These are phyloP conservation scores for Hirtodrosophila confusa DNA, from an alignment of 2,888 invertebrate genomes.

Conservation along the genomic window DNA sequence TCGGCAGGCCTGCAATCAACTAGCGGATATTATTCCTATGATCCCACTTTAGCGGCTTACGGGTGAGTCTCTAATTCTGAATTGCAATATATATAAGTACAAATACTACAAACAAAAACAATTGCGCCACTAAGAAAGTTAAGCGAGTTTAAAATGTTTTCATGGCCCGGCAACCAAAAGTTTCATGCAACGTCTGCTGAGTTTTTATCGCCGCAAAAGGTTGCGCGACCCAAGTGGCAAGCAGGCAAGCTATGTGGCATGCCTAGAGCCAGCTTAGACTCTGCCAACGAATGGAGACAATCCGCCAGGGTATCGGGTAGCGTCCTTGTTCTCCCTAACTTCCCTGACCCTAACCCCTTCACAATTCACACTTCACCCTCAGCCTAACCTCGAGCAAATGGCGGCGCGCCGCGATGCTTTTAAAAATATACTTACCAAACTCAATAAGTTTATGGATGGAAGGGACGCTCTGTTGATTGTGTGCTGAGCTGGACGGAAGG, in stretches of 20 bases:
- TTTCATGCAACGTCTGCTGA: slow-evolving; percentile 61
- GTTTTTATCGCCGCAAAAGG: slow-evolving; percentile 68
- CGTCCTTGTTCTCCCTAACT: slow-evolving; percentile 7
- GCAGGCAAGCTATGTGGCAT: slow-evolving; percentile 8
- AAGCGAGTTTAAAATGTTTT: slow-evolving; percentile 68
- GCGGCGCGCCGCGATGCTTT: slow-evolving; percentile 52
- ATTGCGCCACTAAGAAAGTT: slow-evolving; percentile 55
- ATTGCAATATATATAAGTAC: slow-evolving; percentile 3
- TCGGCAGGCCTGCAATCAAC: slow-evolving; percentile 95
- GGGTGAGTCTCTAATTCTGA: slow-evolving; percentile 88
- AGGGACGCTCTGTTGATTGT: slow-evolving; percentile 39
- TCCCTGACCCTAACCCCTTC: neutral
- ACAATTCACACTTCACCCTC: too few relatives aligned
- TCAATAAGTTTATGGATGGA: slow-evolving; percentile 63
- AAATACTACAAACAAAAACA: slow-evolving; percentile 27
- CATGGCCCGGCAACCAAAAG: slow-evolving; percentile 55
- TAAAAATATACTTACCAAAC: slow-evolving; percentile 58
- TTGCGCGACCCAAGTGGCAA: slow-evolving; percentile 45
- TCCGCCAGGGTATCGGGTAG: slow-evolving; percentile 35
- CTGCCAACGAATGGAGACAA: slow-evolving; percentile 39
- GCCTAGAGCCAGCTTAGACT: slow-evolving; percentile 23
- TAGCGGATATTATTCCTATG: slow-evolving; percentile 96
- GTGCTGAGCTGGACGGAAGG: slow-evolving; percentile 51
- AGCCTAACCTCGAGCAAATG: slow-evolving; percentile 14
- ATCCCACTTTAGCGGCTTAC: slow-evolving; percentile 94